Evolutionary conservation across 2,888 invertebrate species (phyloP), one percentile per base, ranked within the genome.

Genomic region (Papilio protenor): DNA sequence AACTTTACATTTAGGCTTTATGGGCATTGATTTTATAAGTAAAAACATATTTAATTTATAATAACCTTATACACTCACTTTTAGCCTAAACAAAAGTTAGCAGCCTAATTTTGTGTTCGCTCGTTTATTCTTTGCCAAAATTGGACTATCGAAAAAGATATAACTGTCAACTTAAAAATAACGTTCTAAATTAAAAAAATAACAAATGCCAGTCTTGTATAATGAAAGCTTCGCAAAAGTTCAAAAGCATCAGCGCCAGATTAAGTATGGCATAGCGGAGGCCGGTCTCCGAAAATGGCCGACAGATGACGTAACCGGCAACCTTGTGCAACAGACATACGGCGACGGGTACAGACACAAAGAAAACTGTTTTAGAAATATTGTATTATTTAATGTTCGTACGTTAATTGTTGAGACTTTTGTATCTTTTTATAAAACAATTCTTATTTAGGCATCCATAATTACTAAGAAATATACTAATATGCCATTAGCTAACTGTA

Each of bases 281-380:
- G 61, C 74, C 79, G 73, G 73, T 73, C 75, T 55, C 79, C 82
- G 77, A 83, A 83, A 83, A 82, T 79, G 79, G 81, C 69, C 79
- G 76, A 49, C 55, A 52, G 23, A 49, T 84, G 82, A 83, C 80
- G 83, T 82, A 82, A 83, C 78, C 75, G 64, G 59, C 81, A 83
- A 81, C 83, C 83, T 84, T 83, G 83, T 82, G 82, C 81, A 83
- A 83, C 81, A 75, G 71, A 71, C 77, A 61, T 75, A 71, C 70
- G 69, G 73, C 75, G 79, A 77, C 75, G 77, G 23, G 79, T 76
- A 80, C 81, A 81, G 72, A 47, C 77, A 57, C 73, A 40, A 71
- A 40, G 23, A 21, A 55, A 75, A 74, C 33, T 70, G 61, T 52
- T 75, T 45, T 47, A 47, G 45, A 33, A 6, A 33, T 52, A 71